Percentiles rank a stretch among this genome's conserved stretches.
Evolutionary conservation across 2,888 invertebrate genomes (phyloP).

Genomic region (Polydrusus tereticollis): DNA sequence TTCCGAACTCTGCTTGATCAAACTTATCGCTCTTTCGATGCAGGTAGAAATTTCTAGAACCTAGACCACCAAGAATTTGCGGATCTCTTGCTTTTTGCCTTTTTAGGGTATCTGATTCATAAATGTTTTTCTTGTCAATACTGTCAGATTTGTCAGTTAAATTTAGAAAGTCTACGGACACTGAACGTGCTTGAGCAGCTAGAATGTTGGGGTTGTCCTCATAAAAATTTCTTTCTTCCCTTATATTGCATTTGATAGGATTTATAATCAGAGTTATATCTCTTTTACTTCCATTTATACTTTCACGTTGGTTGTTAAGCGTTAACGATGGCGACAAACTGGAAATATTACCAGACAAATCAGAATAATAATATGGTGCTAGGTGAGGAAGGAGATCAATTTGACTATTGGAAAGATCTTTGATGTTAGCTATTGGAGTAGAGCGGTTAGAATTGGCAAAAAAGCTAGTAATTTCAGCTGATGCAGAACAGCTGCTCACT

Average conservation of each 20-base stretch:
- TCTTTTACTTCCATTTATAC: slow-evolving; percentile 72
- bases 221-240: slow-evolving; percentile 53
- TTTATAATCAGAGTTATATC: slow-evolving; percentile 82
- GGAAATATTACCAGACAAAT: slow-evolving; percentile 69
- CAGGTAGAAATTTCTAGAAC: slow-evolving; percentile 67
- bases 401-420: slow-evolving; percentile 53
- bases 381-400: slow-evolving; percentile 53
- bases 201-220: slow-evolving; percentile 68
- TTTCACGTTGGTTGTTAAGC: slow-evolving; percentile 81
- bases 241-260: slow-evolving; percentile 71
- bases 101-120: slow-evolving; percentile 76
- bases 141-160: slow-evolving; percentile 75
- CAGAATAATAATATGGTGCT: slow-evolving; percentile 90
- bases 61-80: slow-evolving; percentile 67
- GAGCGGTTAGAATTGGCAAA: slow-evolving; percentile 59
- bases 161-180: slow-evolving; percentile 76
- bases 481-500: slow-evolving; percentile 60
- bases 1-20: slow-evolving; percentile 41
- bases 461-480: slow-evolving; percentile 61
- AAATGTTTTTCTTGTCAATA: slow-evolving; percentile 80
- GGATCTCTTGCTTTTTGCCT: slow-evolving; percentile 72
- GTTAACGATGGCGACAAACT: slow-evolving; percentile 60
- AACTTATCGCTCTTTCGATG: slow-evolving; percentile 60
- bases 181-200: slow-evolving; percentile 73
- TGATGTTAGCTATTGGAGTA: slow-evolving; percentile 57